Conservation (phyloP, 2,888 invertebrate genomes). For the Willowsia nigromaculata region DNA sequence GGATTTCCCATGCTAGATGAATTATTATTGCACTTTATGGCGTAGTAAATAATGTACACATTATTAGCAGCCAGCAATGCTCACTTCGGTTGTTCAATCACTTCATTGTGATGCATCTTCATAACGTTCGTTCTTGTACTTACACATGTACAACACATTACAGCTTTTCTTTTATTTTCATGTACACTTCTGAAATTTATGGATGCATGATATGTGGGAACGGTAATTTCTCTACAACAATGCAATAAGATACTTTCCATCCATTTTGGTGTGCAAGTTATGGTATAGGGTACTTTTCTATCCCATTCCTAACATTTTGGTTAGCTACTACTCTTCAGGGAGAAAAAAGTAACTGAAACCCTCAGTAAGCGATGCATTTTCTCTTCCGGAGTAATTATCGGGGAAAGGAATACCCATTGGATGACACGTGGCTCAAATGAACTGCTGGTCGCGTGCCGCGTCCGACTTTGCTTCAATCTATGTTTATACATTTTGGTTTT, state of each 20-base stretch:
- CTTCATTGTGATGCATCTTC: conserved; percentile 17
- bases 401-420: conserved; percentile 74
- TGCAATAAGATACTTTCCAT: conserved; percentile 61
- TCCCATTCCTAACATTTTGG: not conserved
- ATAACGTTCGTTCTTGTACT: not conserved
- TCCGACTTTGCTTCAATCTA: not conserved
- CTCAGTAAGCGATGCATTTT: conserved; percentile 67
- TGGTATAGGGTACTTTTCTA: not conserved
- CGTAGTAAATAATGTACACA: conserved; percentile 41
- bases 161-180: not conserved
- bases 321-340: conserved; percentile 30
- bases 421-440: conserved; percentile 77
- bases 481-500: conserved; percentile 29
- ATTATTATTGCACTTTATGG: conserved; percentile 65
- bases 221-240: conserved; percentile 35
- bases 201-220: conserved; percentile 58
- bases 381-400: conserved; percentile 76
- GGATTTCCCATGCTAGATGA: conserved; percentile 63
- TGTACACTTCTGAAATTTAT: not conserved
- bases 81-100: not conserved
- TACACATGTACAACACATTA: not conserved
- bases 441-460: conserved; percentile 76
- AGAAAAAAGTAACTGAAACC: conserved; percentile 58
- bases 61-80: not conserved
- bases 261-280: conserved; percentile 39